Evolutionary conservation across 1,140 invertebrate genomes (phyloP), one percentile per base, ranked within the genome.

Genomic region (Scylla paramamosain): DNA sequence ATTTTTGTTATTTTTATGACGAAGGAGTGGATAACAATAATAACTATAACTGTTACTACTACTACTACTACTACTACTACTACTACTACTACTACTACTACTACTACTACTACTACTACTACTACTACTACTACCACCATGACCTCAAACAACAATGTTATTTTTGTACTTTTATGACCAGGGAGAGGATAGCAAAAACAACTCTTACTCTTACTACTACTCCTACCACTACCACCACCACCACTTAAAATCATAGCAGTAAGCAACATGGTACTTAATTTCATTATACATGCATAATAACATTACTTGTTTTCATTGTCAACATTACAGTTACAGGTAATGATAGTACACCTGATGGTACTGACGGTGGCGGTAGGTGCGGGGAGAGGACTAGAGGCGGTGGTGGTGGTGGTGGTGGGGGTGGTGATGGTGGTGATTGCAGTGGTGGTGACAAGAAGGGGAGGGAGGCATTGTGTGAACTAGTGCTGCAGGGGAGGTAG

Each of bases 61-160:
- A 77, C 67, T 77, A n/a, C n/a, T n/a, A 77, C 67, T n/a, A 77
- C 67, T n/a, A 77, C 25, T n/a, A 77, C 67, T n/a, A n/a, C 67
- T n/a, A 77, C 67, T 77, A 77, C 67, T 67, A 67, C 59, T 67
- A 67, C 59, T 67, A 67, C 20, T 25, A 67, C 20, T 67, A 10
- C 59, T 67, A 48, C 46, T 48, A 48, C 46, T 48, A 48, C 46
- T 48, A 48, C 46, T 48, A 48, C 14, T 48, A 7, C 14, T 48
- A 48, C 46, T 48, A 67, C 46, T 67, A 67, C 59, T 67, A 25
- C 10, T 67, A 67, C 59, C 20, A 67, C 59, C 20, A 67, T 25
- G 7, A 67, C 20, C 20, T 20, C 20, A 10, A 67, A 3, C 20
- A 67, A 8, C 20, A 67, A 6, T 67, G 20, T 4, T 67, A 25